A percentile compares a stretch with the other conserved stretches of the same genome.
phyloP scores from a whole-genome alignment of 2,797 vertebrate genomes.

The Dallia pectoralis region DNA sequence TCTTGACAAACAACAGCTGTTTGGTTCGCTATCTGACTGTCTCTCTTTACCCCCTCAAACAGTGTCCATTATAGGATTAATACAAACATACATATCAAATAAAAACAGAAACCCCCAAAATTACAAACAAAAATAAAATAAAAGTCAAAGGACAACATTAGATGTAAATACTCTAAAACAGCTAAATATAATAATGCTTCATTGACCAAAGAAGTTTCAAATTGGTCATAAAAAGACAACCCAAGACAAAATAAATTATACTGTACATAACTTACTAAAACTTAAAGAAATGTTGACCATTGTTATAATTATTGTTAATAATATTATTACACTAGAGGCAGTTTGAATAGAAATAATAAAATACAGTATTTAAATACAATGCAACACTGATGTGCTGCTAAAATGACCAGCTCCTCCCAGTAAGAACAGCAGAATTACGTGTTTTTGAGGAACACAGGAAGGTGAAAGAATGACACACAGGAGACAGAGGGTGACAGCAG shows the following conservation, averaged over 20 bases:
- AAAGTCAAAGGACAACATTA: slow-evolving; percentile 72
- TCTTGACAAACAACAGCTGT: slow-evolving; percentile 37
- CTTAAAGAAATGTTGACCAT: slow-evolving; percentile 91
- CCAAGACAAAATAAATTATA: slow-evolving; percentile 94
- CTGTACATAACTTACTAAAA: slow-evolving; percentile 99
- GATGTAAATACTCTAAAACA: slow-evolving; percentile 76
- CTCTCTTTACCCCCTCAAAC: slow-evolving; percentile 73
- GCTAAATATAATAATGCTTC: slow-evolving; percentile 81
- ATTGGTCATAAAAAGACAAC: slow-evolving; percentile 72
- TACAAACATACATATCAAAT: slow-evolving; percentile 68
- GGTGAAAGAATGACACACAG: slow-evolving; percentile 48
- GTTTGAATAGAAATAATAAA: slow-evolving; percentile 88
- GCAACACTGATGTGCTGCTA: slow-evolving; percentile 85
- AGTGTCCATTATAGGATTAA: slow-evolving; percentile 74
- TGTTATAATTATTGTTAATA: slow-evolving; percentile 92
- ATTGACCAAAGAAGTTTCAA: slow-evolving; percentile 71
- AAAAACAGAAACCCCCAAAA: slow-evolving; percentile 43
- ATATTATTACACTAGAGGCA: slow-evolving; percentile 96
- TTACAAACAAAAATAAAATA: slow-evolving; percentile 66
- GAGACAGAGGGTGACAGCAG: slow-evolving; percentile 11
- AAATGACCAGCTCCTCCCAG: slow-evolving; percentile 79
- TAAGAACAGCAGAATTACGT: slow-evolving; percentile 77
- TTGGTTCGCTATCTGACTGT: slow-evolving; percentile 54
- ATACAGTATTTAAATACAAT: slow-evolving; percentile 91
- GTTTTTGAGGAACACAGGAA: slow-evolving; percentile 71